Conservation (phyloP, 2,797 vertebrate species). For the Cyclopterus lumpus region DNA sequence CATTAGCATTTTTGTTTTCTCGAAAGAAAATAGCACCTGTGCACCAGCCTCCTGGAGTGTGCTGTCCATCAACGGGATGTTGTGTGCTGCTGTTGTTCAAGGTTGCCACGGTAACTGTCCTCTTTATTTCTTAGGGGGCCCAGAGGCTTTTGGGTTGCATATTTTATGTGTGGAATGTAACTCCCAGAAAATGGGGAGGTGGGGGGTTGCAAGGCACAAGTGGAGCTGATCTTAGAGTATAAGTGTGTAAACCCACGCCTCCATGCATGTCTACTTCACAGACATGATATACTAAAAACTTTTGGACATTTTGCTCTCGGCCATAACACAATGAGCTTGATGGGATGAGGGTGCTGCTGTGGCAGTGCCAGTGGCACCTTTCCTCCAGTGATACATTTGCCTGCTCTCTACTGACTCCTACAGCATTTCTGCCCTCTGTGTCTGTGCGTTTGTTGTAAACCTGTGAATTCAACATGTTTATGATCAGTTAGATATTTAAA, state of each 20-base stretch:
- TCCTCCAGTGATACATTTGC: constrained; percentile 37
- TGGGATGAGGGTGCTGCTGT: constrained; percentile 18
- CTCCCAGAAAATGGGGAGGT: constrained; percentile 68
- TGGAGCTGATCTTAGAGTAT: constrained; percentile 65
- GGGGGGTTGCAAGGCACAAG: constrained; percentile 43
- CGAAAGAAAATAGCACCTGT: constrained; percentile 81
- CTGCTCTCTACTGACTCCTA: constrained; percentile 72
- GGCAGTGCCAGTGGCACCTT: constrained; percentile 29
- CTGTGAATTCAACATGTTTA: constrained; percentile 8
- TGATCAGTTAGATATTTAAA: constrained; percentile 1
- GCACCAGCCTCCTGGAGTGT: constrained; percentile 69
- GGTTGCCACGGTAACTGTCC: constrained; percentile 80
- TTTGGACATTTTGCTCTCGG: constrained; percentile 35
- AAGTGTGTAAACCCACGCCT: constrained; percentile 49
- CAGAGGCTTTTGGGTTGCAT: constrained; percentile 77
- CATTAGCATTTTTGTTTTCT: constrained; percentile 67
- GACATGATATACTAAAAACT: constrained; percentile 32
- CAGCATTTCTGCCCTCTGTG: constrained; percentile 50
- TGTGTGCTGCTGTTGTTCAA: constrained; percentile 81
- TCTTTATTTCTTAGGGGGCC: constrained; percentile 79
- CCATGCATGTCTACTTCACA: constrained; percentile 26
- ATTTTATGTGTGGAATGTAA: constrained; percentile 82
- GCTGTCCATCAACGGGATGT: constrained; percentile 77
- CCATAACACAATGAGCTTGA: constrained; percentile 39
- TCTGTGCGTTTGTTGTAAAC: constrained; percentile 26